Evolutionary conservation across 2,797 vertebrate species (phyloP).

Genomic region (Calcarius lapponicus): DNA sequence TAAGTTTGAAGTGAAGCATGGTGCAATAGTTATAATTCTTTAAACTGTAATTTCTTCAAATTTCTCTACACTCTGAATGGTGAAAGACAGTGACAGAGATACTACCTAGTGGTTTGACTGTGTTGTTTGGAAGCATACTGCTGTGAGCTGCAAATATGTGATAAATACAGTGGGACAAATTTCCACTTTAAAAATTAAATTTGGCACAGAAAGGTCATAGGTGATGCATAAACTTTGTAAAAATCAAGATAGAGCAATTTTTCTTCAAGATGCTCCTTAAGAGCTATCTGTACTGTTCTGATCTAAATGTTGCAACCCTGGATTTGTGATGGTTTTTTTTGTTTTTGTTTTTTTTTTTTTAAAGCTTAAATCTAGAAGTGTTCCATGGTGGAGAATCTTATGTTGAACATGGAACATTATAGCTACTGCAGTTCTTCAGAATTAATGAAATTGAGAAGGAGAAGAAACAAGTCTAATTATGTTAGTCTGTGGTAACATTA

Average conservation of each 20-base stretch:
- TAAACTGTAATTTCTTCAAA: not conserved
- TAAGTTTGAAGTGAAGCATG: not conserved
- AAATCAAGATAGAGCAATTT: slow-evolving; percentile 13
- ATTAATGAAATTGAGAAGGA: slow-evolving; percentile 48
- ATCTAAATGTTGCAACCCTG: slow-evolving; percentile 39
- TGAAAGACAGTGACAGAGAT: slow-evolving; percentile 45
- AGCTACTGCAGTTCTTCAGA: slow-evolving; percentile 64
- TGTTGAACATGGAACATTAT: slow-evolving; percentile 49
- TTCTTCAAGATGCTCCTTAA: slow-evolving; percentile 2
- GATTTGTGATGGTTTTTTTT: not conserved
- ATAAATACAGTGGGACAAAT: not conserved
- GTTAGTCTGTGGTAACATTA: not conserved
- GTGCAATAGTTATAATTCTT: not conserved
- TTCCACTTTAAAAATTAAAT: slow-evolving; percentile 9
- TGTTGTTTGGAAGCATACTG: slow-evolving; percentile 43
- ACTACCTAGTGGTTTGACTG: slow-evolving; percentile 32
- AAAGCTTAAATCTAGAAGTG: slow-evolving; percentile 6
- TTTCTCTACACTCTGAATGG: not conserved
- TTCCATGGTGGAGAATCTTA: slow-evolving; percentile 70
- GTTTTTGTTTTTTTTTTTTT: not conserved
- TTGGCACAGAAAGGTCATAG: not conserved
- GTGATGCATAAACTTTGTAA: slow-evolving; percentile 11
- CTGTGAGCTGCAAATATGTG: slow-evolving; percentile 35
- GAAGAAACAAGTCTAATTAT: slow-evolving; percentile 51
- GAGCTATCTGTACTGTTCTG: slow-evolving; percentile 14